Evolutionary conservation across 1,140 invertebrate genomes (phyloP), one percentile per base, ranked within the genome.

Genomic region (Vollenhovia emeryi): DNA sequence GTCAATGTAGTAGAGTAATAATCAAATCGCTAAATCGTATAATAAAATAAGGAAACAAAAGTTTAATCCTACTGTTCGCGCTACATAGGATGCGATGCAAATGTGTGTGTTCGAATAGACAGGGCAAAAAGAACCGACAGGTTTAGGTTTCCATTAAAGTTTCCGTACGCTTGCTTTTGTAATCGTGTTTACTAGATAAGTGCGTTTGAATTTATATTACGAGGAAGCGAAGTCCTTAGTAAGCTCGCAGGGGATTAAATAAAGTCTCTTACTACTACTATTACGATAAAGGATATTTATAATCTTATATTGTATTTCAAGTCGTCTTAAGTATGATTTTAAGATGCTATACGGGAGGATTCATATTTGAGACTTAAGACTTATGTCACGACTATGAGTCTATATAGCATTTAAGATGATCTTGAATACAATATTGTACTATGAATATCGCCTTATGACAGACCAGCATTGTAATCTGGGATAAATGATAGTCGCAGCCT

Each of bases 401-500:
- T 45, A 66, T 66, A 45, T 15, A 24, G n/a, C 62, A 66, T 45
- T 43, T 66, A 45, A 43, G 21, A 43, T 24, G 4, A 40, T 40
- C 60, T 62, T 21, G 21, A 66, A 43, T 45, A 3, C 45, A 66
- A 66, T 36, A 66, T 43, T 66, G 36, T 43, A 13, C 36, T 66
- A 66, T 15, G 62, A 66, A 66, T 66, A 66, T 45, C 62, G 62
- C 6, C 40, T 27, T n/a, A 13, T 50, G 60, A 68, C 30, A 21
- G 36, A 80, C 11, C 45, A 73, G 57, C 50, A 30, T 62, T 48
- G 9, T 84, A 76, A 84, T 76, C 30, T 52, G 21, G 3, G 2
- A 75, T 62, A 60, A 75, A 83, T 73, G 43, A 76, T 52, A 76
- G 40, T 84, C 69, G 18, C 27, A 24, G 55, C n/a, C 21, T 60